Base-by-base conservation (phyloP, 2,797 vertebrate genomes). In the Anolis apletophallus region DNA sequence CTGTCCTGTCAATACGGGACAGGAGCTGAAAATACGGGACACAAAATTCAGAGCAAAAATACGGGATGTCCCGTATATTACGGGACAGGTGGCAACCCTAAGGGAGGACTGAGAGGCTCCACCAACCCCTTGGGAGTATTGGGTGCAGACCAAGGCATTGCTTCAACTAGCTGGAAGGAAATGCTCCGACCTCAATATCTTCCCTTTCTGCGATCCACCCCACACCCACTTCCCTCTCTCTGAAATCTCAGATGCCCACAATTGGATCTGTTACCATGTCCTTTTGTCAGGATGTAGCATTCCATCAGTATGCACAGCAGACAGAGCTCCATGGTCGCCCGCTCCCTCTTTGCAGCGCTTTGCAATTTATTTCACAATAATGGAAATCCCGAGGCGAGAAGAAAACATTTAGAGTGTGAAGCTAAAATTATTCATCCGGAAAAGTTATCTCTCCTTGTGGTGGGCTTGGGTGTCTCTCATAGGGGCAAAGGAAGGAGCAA, bases 291-390 rank as follows among this genome's bases (percentile, higher is more conserved):
- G 67, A 79, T 2, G 29, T 83, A 64, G 50, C 79, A 52, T 61
- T 50, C 67, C 46, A 67, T 72, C 75, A 87, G 57, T 36, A 79
- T 10, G 69, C 34, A 50, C 40, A 87, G 81, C 67, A 79, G 74
- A 83, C 6, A 29, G 55, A 61, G 9, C 14, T 79, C 69, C 86
- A 83, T 87, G 34, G 54, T 82, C 26, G 14, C 17, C 3, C 2
- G 19, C 64, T 14, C 23, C 19, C n/a, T 3, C 12, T 69, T 54
- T 12, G 14, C 19, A 26, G 34, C 26, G n/a, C 59, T 61, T 59
- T 50, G 29, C 36, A 34, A 36, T 19, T 83, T 17, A 59, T 73
- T 79, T 73, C 9, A 54, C n/a, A 78, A 64, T 26, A 69, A 36
- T 64, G 54, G n/a, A 36, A 13, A 14, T 55, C 55, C 13, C 50